Evolutionary conservation across 1,140 invertebrate species (phyloP).

Genomic region (Anoplolepis gracilipes): DNA sequence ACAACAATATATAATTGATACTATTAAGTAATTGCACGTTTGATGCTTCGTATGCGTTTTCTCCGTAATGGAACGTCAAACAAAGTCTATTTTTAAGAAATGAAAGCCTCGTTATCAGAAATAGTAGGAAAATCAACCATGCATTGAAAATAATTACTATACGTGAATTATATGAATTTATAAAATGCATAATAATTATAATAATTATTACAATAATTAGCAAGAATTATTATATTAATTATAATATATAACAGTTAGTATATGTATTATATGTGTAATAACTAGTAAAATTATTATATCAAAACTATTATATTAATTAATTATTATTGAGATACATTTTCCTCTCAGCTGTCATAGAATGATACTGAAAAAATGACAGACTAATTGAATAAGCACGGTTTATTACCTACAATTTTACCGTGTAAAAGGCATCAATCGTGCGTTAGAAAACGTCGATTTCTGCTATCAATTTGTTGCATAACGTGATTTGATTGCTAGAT

Average conservation of each 20-base stretch:
- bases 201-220: too few relatives aligned
- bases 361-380: conserved; percentile 18
- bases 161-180: background rate
- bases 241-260: too few relatives aligned
- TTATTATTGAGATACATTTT: background rate
- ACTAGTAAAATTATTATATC: too few relatives aligned
- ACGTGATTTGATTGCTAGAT: conserved; percentile 9
- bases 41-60: conserved; percentile 31
- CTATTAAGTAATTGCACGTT: conserved; percentile 32
- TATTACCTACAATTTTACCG: background rate
- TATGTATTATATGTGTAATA: too few relatives aligned
- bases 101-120: background rate
- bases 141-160: background rate
- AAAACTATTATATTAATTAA: background rate
- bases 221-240: too few relatives aligned
- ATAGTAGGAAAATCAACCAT: background rate
- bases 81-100: background rate
- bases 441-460: conserved; percentile 8
- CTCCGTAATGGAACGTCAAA: conserved; percentile 30
- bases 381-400: conserved; percentile 39
- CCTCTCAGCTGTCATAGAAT: background rate
- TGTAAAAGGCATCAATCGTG: conserved; percentile 4
- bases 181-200: background rate
- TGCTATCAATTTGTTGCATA: background rate
- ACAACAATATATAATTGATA: conserved; percentile 15